phyloP scores from a whole-genome alignment of 2,888 invertebrate species.

The Eupeodes luniger region DNA sequence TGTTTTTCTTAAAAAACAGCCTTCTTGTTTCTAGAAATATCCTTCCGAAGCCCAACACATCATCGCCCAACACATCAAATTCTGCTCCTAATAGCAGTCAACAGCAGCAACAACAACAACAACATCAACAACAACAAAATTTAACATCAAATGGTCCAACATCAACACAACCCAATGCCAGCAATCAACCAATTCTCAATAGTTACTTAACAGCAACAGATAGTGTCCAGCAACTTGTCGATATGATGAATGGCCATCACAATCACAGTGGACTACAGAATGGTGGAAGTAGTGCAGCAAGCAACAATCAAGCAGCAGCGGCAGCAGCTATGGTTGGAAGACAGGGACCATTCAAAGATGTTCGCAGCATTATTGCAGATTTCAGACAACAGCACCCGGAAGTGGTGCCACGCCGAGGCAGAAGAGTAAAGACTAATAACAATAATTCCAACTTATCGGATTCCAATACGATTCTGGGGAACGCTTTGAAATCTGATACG shows the following conservation, averaged over 20 bases:
- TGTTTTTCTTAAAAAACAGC: constrained; percentile 78
- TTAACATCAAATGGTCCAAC: constrained; percentile 73
- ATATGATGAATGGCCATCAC: constrained; percentile 78
- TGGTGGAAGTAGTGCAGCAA: constrained; percentile 81
- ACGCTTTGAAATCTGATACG: constrained; percentile 77
- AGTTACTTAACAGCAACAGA: constrained; percentile 77
- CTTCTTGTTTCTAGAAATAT: constrained; percentile 82
- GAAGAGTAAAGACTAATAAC: constrained; percentile 85
- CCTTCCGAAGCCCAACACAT: constrained; percentile 82
- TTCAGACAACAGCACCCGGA: constrained; percentile 91
- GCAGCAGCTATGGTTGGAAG: constrained; percentile 85
- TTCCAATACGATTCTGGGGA: constrained; percentile 77
- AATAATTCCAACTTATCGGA: constrained; percentile 77
- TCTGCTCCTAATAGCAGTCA: constrained; percentile 16
- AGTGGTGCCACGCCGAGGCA: constrained; percentile 88
- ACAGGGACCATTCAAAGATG: constrained; percentile 92
- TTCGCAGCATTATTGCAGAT: constrained; percentile 92
- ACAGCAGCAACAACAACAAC: constrained; percentile 52
- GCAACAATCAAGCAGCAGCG: constrained; percentile 48
- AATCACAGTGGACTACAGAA: constrained; percentile 65
- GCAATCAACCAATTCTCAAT: constrained; percentile 76
- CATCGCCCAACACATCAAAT: constrained; percentile 43
- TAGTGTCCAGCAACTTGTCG: constrained; percentile 77
- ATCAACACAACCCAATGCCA: constrained; percentile 41
- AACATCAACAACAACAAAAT: constrained; percentile 53